Evolutionary conservation across 2,113 vertebrate species (phyloP), one percentile per base, ranked within the genome.

Genomic region (Spizaetus ornatus): DNA sequence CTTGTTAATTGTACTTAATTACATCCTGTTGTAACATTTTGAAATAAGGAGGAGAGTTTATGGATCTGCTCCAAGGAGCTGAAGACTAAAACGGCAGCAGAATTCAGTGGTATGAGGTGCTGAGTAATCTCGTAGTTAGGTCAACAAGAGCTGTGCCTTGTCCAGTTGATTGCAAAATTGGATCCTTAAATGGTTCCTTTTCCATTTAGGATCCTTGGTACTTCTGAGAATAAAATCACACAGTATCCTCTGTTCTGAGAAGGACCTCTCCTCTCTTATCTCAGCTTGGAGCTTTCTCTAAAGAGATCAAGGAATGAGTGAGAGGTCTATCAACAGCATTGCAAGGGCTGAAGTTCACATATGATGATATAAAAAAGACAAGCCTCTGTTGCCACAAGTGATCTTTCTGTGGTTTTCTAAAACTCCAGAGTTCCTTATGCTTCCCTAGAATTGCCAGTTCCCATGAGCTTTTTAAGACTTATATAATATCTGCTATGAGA

Each of bases 1-100:
- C 96, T 90, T 98, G 97, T 98, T 99, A 99, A 99, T 99, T 99
- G 97, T 97, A 95, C 97, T 98, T 98, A 99, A 98, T 99, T 98
- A 96, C 98, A 98, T 99, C 98, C 98, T 99, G 97, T 98, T 98
- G 98, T 97, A 98, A 98, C 98, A 98, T 98, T 98, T 97, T 98
- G 94, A 98, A 98, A 97, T 96, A 96, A 97, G 97, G 93, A 96
- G 97, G 95, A 97, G 71, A 94, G 93, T 94, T 92, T 95, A 91
- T 74, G 83, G 53, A 67, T 95, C 96, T 96, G 76, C 27, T 90
- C 80, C 87, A 93, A 92, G 83, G 47, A 94, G 81, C 66, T 88
- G 90, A 71, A 89, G 88, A 74, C 59, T 95, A 23, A 95, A 90
- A 82, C 6, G 0, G 77, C 71, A 82, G 67, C 76, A 73, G 74